Conservation (phyloP, 2,113 vertebrate genomes). For the Erythrocercus mccallii region DNA sequence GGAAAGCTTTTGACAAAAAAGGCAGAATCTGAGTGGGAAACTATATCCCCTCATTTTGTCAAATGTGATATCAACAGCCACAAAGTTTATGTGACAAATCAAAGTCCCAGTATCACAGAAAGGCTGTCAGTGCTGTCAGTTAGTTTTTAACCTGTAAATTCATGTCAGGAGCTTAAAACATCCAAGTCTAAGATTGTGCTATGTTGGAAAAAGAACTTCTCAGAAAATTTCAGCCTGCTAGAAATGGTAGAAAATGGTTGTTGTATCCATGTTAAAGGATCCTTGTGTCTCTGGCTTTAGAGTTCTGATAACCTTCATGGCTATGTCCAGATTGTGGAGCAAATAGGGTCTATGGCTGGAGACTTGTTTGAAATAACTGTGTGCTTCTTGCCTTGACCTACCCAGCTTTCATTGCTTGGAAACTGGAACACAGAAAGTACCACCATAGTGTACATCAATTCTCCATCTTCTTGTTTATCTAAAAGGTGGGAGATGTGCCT, state of each 20-base stretch:
- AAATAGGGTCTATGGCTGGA: background rate
- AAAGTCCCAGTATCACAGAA: background rate
- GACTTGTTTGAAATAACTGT: background rate
- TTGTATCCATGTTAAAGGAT: background rate
- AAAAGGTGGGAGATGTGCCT: background rate
- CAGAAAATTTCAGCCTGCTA: background rate
- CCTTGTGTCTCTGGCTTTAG: background rate
- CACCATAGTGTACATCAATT: background rate
- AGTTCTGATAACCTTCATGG: background rate
- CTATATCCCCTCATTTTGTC: background rate
- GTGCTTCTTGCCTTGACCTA: background rate
- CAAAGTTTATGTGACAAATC: background rate
- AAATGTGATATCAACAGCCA: background rate
- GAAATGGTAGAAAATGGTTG: background rate
- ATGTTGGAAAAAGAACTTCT: background rate
- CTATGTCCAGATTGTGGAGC: background rate
- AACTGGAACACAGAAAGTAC: background rate
- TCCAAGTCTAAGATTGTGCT: background rate
- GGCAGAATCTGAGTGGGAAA: background rate
- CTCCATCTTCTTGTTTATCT: background rate
- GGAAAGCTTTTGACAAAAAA: background rate
- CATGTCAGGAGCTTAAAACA: background rate
- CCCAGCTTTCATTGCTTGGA: background rate
- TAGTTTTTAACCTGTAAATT: background rate
- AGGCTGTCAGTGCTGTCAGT: background rate